Evolutionary conservation across 2,888 invertebrate genomes (phyloP), one percentile per base, ranked within the genome.

Genomic region (Lasius fuliginosus): DNA sequence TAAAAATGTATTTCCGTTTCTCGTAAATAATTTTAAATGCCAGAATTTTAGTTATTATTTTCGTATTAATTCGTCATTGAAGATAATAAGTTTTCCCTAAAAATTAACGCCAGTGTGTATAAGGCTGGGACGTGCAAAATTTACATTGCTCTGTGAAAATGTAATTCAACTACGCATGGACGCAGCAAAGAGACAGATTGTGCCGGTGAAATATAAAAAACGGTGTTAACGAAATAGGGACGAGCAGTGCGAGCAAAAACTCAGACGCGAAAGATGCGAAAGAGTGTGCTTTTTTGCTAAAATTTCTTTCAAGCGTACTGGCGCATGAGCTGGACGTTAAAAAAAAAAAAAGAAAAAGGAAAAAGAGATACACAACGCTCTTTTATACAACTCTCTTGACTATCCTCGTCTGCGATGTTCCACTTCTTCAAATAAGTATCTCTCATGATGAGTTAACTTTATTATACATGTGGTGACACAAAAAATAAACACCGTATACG

Each of bases 381-480:
- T 53, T 53, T 53, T 53, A 53, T 53, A n/a, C n/a, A 53, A 53
- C 53, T 36, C 46, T 33, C 68, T 64, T 49, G 65, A 12, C 56
- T 36, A 42, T 74, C 58, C 53, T 67, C 73, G 68, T 4, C 71
- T 49, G 84, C 33, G 60, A 81, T 76, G 71, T 62, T 83, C 82
- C 40, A 73, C 76, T 67, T 56, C 64, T 81, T 89, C 86, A 76
- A 64, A 73, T 64, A 49, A 86, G 82, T 83, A 82, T 75, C 75
- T 75, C 75, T 49, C 73, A 27, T 65, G 82, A 89, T 73, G 87
- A 77, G 56, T 62, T 71, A 89, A 87, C 84, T 86, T 89, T 81
- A 71, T 81, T 81, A 62, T 81, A 71, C 46, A 27, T 27, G 60
- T 49, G 69, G 23, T 23, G 42, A 46, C 46, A 46, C 40, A 68